Evolutionary conservation across 2,797 vertebrate species (phyloP).

Genomic region (Limnodromus scolopaceus): DNA sequence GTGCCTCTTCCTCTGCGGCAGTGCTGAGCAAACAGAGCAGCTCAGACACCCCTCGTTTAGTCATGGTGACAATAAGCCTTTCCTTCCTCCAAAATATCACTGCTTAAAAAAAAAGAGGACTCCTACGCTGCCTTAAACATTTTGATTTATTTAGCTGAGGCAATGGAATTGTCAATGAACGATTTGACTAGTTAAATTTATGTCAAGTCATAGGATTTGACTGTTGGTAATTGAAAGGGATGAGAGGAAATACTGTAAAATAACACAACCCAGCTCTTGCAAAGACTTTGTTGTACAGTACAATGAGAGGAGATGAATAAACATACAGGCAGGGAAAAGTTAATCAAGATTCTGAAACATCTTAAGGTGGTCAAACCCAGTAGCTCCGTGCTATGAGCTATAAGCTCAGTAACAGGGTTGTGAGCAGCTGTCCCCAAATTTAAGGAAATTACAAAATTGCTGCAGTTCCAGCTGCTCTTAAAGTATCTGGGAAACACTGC

Average conservation of each 20-base stretch:
- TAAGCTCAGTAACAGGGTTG: background rate
- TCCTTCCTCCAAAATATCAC: background rate
- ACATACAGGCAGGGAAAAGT: background rate
- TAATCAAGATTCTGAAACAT: background rate
- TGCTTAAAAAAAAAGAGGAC: background rate
- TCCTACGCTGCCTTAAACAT: background rate
- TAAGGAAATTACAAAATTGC: background rate
- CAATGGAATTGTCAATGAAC: background rate
- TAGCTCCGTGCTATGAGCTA: background rate
- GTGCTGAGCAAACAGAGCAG: background rate
- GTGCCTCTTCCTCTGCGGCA: background rate
- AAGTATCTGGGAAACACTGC: background rate
- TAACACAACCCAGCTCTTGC: background rate
- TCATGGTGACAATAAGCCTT: background rate
- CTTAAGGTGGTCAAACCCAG: background rate
- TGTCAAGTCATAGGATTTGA: slow-evolving; percentile 10
- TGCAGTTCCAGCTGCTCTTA: background rate
- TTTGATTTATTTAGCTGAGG: background rate
- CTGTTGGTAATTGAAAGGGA: slow-evolving; percentile 12
- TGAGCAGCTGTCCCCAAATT: background rate
- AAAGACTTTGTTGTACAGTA: background rate
- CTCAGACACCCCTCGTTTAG: background rate
- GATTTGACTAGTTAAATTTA: background rate
- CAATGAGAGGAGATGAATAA: background rate
- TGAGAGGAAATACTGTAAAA: background rate